Percentiles rank a stretch among this genome's conserved stretches.
These are phyloP conservation scores for Drosophila mayri DNA, from an alignment of 1,140 invertebrate species.

Conservation along the genomic window DNA sequence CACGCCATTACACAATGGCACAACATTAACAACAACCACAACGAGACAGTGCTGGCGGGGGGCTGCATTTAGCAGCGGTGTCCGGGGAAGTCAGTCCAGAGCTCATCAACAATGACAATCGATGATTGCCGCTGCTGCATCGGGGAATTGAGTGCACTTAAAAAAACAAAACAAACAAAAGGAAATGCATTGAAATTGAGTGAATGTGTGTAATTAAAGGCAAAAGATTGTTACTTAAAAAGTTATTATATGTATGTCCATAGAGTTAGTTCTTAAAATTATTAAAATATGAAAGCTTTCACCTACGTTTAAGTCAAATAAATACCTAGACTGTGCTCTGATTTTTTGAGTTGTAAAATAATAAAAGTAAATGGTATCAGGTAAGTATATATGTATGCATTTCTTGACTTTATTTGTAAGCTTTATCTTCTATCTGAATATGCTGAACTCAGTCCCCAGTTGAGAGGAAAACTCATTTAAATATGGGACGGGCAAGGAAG, in stretches of 20 bases:
- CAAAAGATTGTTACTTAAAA: neutral
- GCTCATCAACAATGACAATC: constrained; percentile 44
- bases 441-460: too few species aligned
- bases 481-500: too few species aligned
- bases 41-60: neutral
- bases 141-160: constrained; percentile 18
- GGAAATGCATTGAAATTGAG: neutral
- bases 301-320: neutral
- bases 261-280: neutral
- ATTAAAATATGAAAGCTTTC: neutral
- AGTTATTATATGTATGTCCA: neutral
- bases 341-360: too few species aligned
- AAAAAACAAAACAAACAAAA: neutral
- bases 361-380: too few species aligned
- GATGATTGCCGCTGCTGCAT: constrained; percentile 29
- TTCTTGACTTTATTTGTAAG: too few species aligned
- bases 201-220: neutral
- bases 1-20: constrained; percentile 45
- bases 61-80: constrained; percentile 2
- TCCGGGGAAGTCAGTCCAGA: neutral
- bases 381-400: too few species aligned
- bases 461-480: too few species aligned
- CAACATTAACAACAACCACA: constrained; percentile 7
- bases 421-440: too few species aligned
- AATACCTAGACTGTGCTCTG: too few species aligned